phyloP scores from a whole-genome alignment of 1,140 invertebrate genomes.

The Himalopsyche phryganea region DNA sequence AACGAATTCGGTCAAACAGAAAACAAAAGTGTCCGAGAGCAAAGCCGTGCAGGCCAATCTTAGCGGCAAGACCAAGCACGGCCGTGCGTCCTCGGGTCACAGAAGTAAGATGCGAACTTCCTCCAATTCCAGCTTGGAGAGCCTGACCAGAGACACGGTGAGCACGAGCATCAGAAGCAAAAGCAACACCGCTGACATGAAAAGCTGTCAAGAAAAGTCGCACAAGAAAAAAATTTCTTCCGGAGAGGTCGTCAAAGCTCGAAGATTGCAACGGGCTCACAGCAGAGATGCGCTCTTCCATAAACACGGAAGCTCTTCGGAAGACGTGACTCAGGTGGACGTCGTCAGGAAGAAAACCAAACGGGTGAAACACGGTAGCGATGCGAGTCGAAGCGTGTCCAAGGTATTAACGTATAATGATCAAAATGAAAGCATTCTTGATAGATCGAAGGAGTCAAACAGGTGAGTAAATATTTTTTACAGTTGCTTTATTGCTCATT shows the following conservation, averaged over 20 bases:
- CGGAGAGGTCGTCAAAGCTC: constrained; percentile 41
- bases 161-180: constrained; percentile 11
- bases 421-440: background rate
- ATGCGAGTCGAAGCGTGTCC: constrained; percentile 4
- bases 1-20: constrained; percentile 42
- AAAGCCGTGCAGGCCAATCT: constrained; percentile 26
- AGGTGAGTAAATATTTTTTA: constrained; percentile 9
- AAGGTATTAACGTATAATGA: constrained; percentile 11
- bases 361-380: constrained; percentile 11
- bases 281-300: constrained; percentile 47
- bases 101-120: constrained; percentile 35
- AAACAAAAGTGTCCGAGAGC: constrained; percentile 26
- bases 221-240: constrained; percentile 32
- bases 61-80: constrained; percentile 15
- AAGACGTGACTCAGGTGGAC: constrained; percentile 45
- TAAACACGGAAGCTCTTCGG: constrained; percentile 50
- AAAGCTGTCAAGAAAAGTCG: constrained; percentile 29
- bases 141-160: constrained; percentile 36
- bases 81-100: constrained; percentile 16
- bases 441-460: background rate
- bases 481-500: background rate
- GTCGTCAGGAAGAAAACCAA: constrained; percentile 37
- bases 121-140: constrained; percentile 49
- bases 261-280: constrained; percentile 48
- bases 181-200: constrained; percentile 10